Conservation (phyloP, 2,888 invertebrate species). For the Melanotus villosus region DNA sequence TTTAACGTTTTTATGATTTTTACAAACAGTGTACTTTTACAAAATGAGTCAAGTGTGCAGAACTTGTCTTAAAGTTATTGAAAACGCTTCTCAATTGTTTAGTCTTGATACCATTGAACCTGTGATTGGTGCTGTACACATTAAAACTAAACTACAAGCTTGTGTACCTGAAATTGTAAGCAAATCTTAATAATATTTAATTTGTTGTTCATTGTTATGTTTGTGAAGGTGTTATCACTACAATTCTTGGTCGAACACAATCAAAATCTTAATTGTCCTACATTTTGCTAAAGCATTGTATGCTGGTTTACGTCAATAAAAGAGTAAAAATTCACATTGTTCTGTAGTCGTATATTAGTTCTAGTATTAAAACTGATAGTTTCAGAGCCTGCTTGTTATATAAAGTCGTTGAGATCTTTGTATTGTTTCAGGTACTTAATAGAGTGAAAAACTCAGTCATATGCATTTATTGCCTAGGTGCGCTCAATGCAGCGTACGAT, state of each 20-base stretch:
- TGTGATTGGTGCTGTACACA: background rate
- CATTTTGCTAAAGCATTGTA: too few relatives aligned
- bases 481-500: slow-evolving; percentile 30
- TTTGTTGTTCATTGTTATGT: too few relatives aligned
- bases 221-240: too few relatives aligned
- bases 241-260: too few relatives aligned
- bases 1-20: background rate
- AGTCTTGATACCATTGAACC: slow-evolving; percentile 27
- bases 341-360: too few relatives aligned
- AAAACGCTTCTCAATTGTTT: slow-evolving; percentile 23
- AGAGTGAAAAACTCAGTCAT: slow-evolving; percentile 26
- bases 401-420: too few relatives aligned
- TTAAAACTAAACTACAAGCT: slow-evolving; percentile 21
- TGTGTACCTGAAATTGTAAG: slow-evolving; percentile 40
- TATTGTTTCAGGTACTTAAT: slow-evolving; percentile 34
- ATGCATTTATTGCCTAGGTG: slow-evolving; percentile 25
- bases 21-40: background rate
- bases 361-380: too few relatives aligned
- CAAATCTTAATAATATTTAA: background rate
- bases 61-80: slow-evolving; percentile 27
- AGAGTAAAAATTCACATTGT: too few relatives aligned
- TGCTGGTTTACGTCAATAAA: too few relatives aligned
- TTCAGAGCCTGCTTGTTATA: too few relatives aligned
- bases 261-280: too few relatives aligned
- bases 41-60: slow-evolving; percentile 32